Base-by-base conservation (phyloP, 2,888 invertebrate genomes). In the Lumbricus terrestris region DNA sequence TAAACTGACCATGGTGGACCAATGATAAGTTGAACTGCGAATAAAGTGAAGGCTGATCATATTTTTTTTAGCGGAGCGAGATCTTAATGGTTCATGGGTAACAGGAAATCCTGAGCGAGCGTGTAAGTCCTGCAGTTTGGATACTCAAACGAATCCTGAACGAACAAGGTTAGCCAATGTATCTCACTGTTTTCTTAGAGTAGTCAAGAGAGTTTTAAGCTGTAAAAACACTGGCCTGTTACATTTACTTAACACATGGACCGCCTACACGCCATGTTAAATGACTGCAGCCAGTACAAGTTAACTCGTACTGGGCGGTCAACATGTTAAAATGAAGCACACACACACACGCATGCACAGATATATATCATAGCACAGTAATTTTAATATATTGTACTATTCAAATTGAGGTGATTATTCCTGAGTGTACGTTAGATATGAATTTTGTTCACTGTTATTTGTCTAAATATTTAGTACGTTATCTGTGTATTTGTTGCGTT, bases 401-500 rank as follows among this genome's bases (percentile, higher is more conserved):
- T 54, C 23, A 54, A 54, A 54, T 54, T 54, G 29, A 29, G 29
- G 6, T 54, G 29, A 54, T 54, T 54, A 54, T 54, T 54, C 4
- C 13, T n/a, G 8, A 16, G 2, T 11, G 13, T 69, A 13, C 11
- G 69, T n/a, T 5, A 11, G n/a, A n/a, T n/a, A 8, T 69, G 6
- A n/a, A 29, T 69, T 29, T n/a, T 69, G 69, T n/a, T 8, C n/a
- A n/a, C 69, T n/a, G 13, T 69, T 69, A n/a, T n/a, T 69, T n/a
- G n/a, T 69, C 1, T n/a, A 69, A 8, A 69, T 11, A n/a, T n/a
- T n/a, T n/a, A n/a, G n/a, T 69, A 69, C n/a, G 13, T 69, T 69
- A 69, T 69, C n/a, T 69, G 85, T 96, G 38, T 33, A 20, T 90
- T 90, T 90, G 23, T 40, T 54, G 13, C 37, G 42, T 47, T 54